Evolutionary conservation across 2,797 vertebrate species (phyloP).

Genomic region (Sus cebifrons): DNA sequence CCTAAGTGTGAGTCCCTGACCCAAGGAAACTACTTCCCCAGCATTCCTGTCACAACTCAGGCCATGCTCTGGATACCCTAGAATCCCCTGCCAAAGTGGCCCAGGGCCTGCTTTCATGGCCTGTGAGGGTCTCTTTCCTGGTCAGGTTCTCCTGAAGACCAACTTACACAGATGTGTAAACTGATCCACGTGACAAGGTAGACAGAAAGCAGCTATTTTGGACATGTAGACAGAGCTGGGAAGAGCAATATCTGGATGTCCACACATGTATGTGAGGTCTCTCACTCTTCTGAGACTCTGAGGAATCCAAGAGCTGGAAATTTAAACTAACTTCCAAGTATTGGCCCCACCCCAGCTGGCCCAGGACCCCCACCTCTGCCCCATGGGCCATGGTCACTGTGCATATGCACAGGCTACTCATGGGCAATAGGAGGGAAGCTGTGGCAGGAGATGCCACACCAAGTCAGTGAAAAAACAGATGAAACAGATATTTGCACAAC

Average conservation of each 20-base stretch:
- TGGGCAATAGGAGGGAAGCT: too few relatives aligned
- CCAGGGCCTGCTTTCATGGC: neutral
- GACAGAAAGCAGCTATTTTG: neutral
- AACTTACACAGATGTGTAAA: neutral
- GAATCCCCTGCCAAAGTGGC: neutral
- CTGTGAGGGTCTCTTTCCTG: neutral
- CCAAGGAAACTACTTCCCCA: neutral
- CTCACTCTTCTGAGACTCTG: neutral
- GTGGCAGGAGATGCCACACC: too few relatives aligned
- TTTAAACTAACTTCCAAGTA: neutral
- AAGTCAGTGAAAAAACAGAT: too few relatives aligned
- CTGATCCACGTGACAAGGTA: neutral
- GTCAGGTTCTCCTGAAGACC: neutral
- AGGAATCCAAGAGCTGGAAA: neutral
- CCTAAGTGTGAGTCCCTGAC: neutral
- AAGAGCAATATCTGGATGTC: neutral
- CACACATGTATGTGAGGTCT: too few relatives aligned
- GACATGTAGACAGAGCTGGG: neutral
- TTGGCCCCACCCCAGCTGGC: too few relatives aligned
- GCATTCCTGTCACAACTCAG: neutral
- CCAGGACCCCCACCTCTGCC: too few relatives aligned
- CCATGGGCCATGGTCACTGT: too few relatives aligned
- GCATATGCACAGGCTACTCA: too few relatives aligned
- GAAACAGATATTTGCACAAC: too few relatives aligned
- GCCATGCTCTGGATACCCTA: neutral